Base-by-base conservation (phyloP, 2,888 invertebrate genomes). In the Macrostomum cliftonense region DNA sequence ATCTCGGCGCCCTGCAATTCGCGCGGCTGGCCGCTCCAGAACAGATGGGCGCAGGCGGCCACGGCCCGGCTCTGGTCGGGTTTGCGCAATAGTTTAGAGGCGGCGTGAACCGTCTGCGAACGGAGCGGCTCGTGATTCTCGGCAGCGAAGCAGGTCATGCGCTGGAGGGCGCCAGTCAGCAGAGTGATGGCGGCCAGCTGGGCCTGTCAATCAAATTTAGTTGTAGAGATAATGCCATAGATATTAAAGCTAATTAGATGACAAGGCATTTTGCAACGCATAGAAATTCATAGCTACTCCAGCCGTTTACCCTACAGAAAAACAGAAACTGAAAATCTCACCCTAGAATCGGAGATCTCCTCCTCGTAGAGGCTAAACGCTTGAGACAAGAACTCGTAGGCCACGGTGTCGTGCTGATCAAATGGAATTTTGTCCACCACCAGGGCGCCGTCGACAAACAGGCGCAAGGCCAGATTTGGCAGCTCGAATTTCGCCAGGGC, bases 291-390 rank as follows among this genome's bases (percentile, higher is more conserved):
- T 9, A 28, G 28, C 9, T 28, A 28, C 28, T 28, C 28, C 28
- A 4, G 9, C 28, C 4, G 28, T 28, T 9, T 28, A 28, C 28
- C 28, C 9, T 4, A 28, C 5, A 4, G 9, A 4, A 28, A 4
- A 7, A 28, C n/a, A n/a, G n/a, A n/a, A n/a, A n/a, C n/a, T n/a
- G n/a, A n/a, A n/a, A n/a, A n/a, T n/a, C 28, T 28, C 28, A 39
- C 9, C 17, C 14, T 43, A 19, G 53, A 46, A 21, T 54, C 51
- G 12, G 39, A 46, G 12, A 50, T 87, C 72, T 95, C 95, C 68
- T 97, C 97, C 69, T 97, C 95, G 67, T 95, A 97, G 48, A 97
- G 71, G 0, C 91, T 86, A 72, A 97, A 95, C 0, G 93, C 88
- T 74, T 83, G 82, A 19, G 93, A 89, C 68, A 97, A 80, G 64